Evolutionary conservation across 2,888 invertebrate genomes (phyloP), one percentile per base, ranked within the genome.

Genomic region (Pseudococcus viburni): DNA sequence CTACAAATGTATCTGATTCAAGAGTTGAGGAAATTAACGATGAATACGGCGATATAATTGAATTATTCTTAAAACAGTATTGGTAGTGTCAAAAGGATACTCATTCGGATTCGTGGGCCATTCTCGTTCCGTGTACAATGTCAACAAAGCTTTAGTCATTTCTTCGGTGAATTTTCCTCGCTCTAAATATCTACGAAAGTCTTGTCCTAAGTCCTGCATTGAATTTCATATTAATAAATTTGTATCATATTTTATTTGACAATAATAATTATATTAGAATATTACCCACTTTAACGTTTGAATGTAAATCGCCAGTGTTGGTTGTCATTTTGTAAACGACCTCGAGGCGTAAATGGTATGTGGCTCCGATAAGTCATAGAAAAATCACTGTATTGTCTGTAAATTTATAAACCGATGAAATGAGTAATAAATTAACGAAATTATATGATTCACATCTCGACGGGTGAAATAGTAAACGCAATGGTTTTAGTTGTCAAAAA

Each of bases 71-170:
- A 3, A 33, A 33, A 33, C 26, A 33, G 3, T 33, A 73, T 73
- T 6, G 22, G 9, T 5, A 3, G 26, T 42, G 19, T 15, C 5
- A 80, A 42, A 83, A 83, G 88, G 64, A 84, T 88, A 88, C 88
- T 84, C 88, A 42, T 88, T 88, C 8, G 88, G 88, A 84, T 88
- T 84, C 46, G 22, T 51, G 19, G 88, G 88, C 88, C 88, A 88
- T 73, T 88, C 84, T 19, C 84, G 84, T 88, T 88, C 88, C 11
- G 19, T 42, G 68, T 88, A 88, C 8, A 88, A 68, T 17, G 26
- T 42, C 33, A 84, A 26, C 39, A 88, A 48, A 0, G 73, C 68
- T 17, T 88, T 84, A 0, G 68, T 64, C 84, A 88, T 59, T 48
- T 84, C 88, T 33, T 88, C 84, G 33, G 39, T 88, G 19, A 88